These are phyloP conservation scores for Empidonax alnorum DNA, from an alignment of 2,113 vertebrate genomes.

Conservation along the genomic window DNA sequence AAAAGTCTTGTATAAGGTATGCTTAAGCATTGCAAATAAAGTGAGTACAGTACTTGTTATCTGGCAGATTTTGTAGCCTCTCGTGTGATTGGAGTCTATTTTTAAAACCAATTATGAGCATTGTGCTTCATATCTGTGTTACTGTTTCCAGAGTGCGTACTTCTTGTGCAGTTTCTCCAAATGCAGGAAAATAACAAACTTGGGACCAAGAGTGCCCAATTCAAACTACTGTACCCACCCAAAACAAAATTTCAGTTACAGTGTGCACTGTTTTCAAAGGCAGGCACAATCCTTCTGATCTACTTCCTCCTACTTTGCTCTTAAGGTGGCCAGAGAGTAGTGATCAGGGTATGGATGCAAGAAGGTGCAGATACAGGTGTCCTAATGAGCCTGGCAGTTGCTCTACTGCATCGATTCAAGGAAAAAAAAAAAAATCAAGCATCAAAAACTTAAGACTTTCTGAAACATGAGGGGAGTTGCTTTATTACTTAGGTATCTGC, in stretches of 20 bases:
- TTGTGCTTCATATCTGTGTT: background rate
- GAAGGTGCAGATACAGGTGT: background rate
- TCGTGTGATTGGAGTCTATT: background rate
- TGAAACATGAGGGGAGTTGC: conserved; percentile 13
- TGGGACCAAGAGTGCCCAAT: background rate
- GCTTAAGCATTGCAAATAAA: background rate
- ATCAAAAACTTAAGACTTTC: conserved; percentile 17
- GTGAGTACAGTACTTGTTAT: background rate
- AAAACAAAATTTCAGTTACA: background rate
- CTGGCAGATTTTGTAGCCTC: conserved; percentile 9
- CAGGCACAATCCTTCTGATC: background rate
- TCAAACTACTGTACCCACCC: background rate
- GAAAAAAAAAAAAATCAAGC: background rate
- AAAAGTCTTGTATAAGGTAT: background rate
- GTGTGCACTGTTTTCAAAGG: background rate
- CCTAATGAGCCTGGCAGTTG: conserved; percentile 12
- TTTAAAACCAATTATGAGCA: background rate
- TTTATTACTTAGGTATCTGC: conserved; percentile 56
- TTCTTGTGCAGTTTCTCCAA: background rate
- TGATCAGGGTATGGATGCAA: background rate
- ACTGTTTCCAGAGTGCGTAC: background rate
- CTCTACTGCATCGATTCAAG: background rate
- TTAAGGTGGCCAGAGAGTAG: background rate
- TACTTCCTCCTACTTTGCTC: background rate
- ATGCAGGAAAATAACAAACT: background rate